Percentiles rank a stretch among this genome's conserved stretches.
Conservation (phyloP, 2,888 invertebrate species). For the Caenorhabditis sinica region DNA sequence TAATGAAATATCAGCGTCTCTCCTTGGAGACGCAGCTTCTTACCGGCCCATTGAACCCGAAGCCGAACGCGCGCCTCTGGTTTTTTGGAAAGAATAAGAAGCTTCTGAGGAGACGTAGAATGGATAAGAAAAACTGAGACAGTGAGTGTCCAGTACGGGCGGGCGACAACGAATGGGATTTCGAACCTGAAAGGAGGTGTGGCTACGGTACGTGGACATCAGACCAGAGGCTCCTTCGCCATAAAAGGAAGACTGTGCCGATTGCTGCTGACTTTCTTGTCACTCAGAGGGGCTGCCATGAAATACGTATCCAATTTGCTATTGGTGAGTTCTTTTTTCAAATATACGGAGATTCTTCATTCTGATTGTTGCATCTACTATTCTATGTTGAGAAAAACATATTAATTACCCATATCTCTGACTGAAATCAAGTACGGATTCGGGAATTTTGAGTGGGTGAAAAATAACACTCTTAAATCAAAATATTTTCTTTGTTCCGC, state of each 20-base stretch:
- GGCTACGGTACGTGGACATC: constrained; percentile 60
- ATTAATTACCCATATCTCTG: constrained; percentile 18
- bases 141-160: constrained; percentile 22
- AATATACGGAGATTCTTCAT: constrained; percentile 40
- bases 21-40: constrained; percentile 45
- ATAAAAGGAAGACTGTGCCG: constrained; percentile 54
- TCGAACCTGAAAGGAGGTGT: constrained; percentile 65
- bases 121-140: constrained; percentile 13
- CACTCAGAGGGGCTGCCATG: constrained; percentile 50
- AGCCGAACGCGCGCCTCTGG: constrained; percentile 56
- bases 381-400: neutral
- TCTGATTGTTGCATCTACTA: constrained; percentile 23
- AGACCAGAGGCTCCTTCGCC: constrained; percentile 38
- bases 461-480: neutral
- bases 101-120: constrained; percentile 22
- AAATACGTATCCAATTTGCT: constrained; percentile 45
- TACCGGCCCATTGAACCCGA: constrained; percentile 65
- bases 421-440: constrained; percentile 45
- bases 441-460: neutral
- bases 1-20: constrained; percentile 31
- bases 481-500: constrained; percentile 5
- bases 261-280: constrained; percentile 57
- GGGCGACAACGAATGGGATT: constrained; percentile 59
- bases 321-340: constrained; percentile 58
- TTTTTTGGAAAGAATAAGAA: constrained; percentile 43